Percentiles rank a stretch among this genome's conserved stretches.
phyloP scores from a whole-genome alignment of 2,888 invertebrate species.

The Hydraecia micacea region DNA sequence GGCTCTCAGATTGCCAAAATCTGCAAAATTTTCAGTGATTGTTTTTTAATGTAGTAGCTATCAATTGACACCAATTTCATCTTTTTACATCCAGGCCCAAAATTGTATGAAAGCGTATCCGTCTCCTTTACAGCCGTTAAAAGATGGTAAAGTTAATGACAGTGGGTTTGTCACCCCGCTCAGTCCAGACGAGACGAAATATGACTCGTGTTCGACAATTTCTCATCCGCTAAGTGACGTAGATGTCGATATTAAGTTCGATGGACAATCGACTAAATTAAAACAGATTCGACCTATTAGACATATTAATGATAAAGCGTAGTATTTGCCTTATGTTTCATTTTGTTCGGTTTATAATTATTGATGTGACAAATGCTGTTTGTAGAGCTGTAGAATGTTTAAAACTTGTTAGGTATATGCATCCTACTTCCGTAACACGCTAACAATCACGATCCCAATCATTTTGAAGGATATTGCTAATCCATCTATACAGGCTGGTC shows the following conservation, averaged over 20 bases:
- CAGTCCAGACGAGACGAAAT: constrained; percentile 87
- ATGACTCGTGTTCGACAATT: constrained; percentile 82
- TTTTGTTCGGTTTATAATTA: background rate
- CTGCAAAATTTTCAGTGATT: no score
- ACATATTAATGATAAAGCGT: constrained; percentile 39
- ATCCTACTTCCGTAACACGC: no score
- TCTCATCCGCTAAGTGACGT: constrained; percentile 94
- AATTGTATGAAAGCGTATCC: no score
- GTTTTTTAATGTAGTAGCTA: no score
- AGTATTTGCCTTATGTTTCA: constrained; percentile 7
- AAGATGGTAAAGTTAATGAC: constrained; percentile 80
- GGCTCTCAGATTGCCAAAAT: no score
- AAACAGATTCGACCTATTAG: constrained; percentile 92
- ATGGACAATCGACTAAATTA: constrained; percentile 94
- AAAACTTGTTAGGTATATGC: background rate
- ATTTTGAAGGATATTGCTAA: background rate
- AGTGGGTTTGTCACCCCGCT: constrained; percentile 92
- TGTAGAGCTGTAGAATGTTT: background rate
- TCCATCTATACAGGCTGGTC: background rate
- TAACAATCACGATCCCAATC: background rate
- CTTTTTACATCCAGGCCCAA: no score
- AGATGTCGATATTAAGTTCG: constrained; percentile 95
- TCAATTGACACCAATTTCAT: no score
- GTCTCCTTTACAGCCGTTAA: constrained; percentile 77
- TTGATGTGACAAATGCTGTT: background rate